Percentiles rank a stretch among this genome's conserved stretches.
Evolutionary conservation across 2,113 vertebrate genomes (phyloP).

Genomic region (Daboia siamensis): DNA sequence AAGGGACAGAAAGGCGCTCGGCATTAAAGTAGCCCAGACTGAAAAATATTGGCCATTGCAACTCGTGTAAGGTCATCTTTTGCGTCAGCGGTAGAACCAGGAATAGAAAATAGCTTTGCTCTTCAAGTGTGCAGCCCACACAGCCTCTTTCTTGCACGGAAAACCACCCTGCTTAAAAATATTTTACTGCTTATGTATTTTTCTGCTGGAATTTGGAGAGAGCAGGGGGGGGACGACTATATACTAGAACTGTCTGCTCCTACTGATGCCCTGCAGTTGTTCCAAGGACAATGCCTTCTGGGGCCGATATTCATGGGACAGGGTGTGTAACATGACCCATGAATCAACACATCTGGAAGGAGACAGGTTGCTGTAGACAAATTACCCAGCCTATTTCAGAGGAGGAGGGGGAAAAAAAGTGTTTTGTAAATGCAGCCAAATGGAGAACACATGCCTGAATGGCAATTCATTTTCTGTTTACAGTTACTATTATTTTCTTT

Average conservation of each 20-base stretch:
- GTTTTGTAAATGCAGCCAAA: slow-evolving; percentile 61
- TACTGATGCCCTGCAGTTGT: not conserved
- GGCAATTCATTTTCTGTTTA: slow-evolving; percentile 30
- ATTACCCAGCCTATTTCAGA: slow-evolving; percentile 54
- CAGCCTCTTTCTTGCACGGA: slow-evolving; percentile 31
- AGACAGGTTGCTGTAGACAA: slow-evolving; percentile 38
- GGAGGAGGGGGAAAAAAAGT: slow-evolving; percentile 37
- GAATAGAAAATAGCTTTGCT: slow-evolving; percentile 39
- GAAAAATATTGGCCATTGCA: slow-evolving; percentile 35
- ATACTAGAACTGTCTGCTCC: slow-evolving; percentile 46
- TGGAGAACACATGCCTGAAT: not conserved
- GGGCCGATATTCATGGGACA: not conserved
- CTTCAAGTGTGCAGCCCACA: slow-evolving; percentile 5
- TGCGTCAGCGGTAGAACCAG: slow-evolving; percentile 34
- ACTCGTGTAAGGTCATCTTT: slow-evolving; percentile 31
- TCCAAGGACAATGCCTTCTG: not conserved
- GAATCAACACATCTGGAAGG: not conserved
- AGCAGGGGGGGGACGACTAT: slow-evolving; percentile 22
- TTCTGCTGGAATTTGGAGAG: slow-evolving; percentile 48
- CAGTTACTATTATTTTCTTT: slow-evolving; percentile 23
- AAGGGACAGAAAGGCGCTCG: slow-evolving; percentile 28
- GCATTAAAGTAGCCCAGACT: slow-evolving; percentile 24
- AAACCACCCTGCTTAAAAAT: slow-evolving; percentile 42
- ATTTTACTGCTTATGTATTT: slow-evolving; percentile 54
- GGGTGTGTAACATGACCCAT: not conserved